Base-by-base conservation (phyloP, 2,113 vertebrate genomes). In the Pleuronectes platessa region DNA sequence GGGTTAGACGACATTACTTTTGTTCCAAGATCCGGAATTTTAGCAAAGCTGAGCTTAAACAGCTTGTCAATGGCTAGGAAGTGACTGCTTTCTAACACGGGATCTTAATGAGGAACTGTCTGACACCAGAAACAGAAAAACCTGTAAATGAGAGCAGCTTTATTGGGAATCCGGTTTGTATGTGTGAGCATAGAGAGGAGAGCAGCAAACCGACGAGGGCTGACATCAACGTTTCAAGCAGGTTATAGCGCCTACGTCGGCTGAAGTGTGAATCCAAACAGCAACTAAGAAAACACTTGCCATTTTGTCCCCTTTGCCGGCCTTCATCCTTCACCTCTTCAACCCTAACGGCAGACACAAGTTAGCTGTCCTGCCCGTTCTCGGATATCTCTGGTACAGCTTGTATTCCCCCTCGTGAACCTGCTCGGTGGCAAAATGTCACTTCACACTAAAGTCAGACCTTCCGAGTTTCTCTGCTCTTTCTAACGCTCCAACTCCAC, bases 341-440 rank as follows among this genome's bases (percentile, higher is more conserved):
- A 54, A 56, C 20, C 21, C 53, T 23, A 21, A 14, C 27, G 37
- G 21, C 60, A n/a, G 62, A 69, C 67, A 68, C 56, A n/a, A 51
- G 63, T 73, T 68, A 27, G 47, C 68, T 51, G 58, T 61, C 47
- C 51, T 7, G 49, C 47, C 27, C 12, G 17, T 53, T 7, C 42
- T 17, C n/a, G 5, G 47, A 27, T 24, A 12, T 53, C 74, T 58
- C 71, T 37, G 18, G 14, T 65, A 1, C 31, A 37, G 56, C 62
- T 53, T 55, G 31, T 31, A 31, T 31, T 31, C 31, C 6, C 31
- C 31, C 31, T 31, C 31, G 5, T 31, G 31, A 31, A 6, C 1
- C 31, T 31, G 35, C 27, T 69, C 40, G 4, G 17, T 47, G 60
- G 45, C 70, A 2, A 67, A 67, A 73, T 78, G 62, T 69, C 67